Conservation (phyloP, 1,140 invertebrate genomes). For the Achroia grisella region DNA sequence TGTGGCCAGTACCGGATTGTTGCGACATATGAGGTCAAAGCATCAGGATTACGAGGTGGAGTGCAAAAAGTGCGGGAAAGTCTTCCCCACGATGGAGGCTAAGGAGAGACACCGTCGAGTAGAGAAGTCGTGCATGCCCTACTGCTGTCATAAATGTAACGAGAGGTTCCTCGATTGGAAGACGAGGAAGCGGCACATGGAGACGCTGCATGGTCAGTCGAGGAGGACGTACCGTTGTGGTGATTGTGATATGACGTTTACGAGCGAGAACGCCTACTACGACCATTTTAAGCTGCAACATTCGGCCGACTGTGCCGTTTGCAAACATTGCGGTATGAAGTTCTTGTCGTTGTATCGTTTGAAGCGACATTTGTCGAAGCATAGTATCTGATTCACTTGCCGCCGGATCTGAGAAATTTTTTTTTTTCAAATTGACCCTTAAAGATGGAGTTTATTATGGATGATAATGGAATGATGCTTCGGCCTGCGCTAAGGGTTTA, state of each 20-base stretch:
- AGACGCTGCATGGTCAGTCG: conserved; percentile 35
- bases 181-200: conserved; percentile 43
- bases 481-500: no score
- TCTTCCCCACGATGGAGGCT: conserved; percentile 51
- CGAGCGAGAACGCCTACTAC: conserved; percentile 41
- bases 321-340: conserved; percentile 55
- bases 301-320: conserved; percentile 43
- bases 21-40: conserved; percentile 44
- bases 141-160: conserved; percentile 48
- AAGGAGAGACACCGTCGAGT: conserved; percentile 45
- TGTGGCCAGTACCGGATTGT: conserved; percentile 41
- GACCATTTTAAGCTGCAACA: conserved; percentile 52
- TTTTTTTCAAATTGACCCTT: no score
- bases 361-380: conserved; percentile 46
- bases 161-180: conserved; percentile 54
- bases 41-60: conserved; percentile 49
- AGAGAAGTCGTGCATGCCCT: conserved; percentile 54
- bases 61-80: conserved; percentile 42
- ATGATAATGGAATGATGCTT: no score
- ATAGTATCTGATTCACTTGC: conserved; percentile 11
- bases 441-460: no score
- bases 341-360: conserved; percentile 43
- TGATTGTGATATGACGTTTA: conserved; percentile 47
- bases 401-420: no score
- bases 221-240: conserved; percentile 37